These are phyloP conservation scores for Neosilurus hyrtlii DNA, from an alignment of 2,797 vertebrate genomes.

Conservation along the genomic window DNA sequence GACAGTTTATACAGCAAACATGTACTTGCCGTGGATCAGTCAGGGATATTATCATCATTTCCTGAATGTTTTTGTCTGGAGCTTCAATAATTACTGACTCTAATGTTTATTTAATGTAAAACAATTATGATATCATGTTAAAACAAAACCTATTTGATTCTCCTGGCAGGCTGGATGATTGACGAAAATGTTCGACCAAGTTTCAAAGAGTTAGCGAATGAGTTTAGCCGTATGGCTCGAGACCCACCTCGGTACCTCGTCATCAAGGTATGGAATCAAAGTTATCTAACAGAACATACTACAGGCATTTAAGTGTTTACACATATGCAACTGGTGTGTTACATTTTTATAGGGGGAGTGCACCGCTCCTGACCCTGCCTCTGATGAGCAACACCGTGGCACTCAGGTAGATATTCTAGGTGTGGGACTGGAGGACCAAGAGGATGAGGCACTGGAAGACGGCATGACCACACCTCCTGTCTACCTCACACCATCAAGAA, in stretches of 20 bases:
- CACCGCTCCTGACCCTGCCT: constrained; percentile 59
- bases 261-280: constrained; percentile 79
- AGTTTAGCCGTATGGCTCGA: constrained; percentile 94
- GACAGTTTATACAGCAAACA: too few relatives aligned
- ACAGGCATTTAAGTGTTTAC: not conserved
- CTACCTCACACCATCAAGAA: constrained; percentile 65
- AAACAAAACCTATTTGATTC: not conserved
- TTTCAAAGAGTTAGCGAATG: constrained; percentile 92
- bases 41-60: not conserved
- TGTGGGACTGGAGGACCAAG: constrained; percentile 69
- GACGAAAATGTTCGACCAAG: constrained; percentile 95
- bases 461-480: constrained; percentile 53
- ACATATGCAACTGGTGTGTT: not conserved
- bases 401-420: constrained; percentile 78
- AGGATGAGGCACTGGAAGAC: constrained; percentile 56
- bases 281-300: not conserved
- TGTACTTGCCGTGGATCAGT: not conserved
- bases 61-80: not conserved
- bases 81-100: not conserved
- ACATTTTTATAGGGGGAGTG: constrained; percentile 64
- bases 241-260: constrained; percentile 93
- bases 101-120: not conserved
- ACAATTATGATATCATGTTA: not conserved
- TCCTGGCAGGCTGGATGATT: constrained; percentile 90
- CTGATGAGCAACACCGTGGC: constrained; percentile 73